Evolutionary conservation across 2,888 invertebrate genomes (phyloP).

Genomic region (Rhorus exstirpatorius): DNA sequence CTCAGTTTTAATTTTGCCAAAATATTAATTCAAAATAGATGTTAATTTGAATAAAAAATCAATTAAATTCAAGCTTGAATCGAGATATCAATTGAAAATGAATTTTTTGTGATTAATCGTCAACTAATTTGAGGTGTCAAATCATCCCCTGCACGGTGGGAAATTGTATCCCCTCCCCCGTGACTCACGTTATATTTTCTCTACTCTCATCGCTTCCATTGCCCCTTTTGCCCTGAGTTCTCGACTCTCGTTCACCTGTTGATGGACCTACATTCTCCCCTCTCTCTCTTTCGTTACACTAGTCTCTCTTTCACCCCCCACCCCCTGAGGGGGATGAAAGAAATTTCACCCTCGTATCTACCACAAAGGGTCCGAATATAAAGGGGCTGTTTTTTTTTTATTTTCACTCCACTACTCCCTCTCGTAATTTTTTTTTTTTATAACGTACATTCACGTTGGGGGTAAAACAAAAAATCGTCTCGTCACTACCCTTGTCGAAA

Average conservation of each 20-base stretch:
- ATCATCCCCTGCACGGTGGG: too few species aligned
- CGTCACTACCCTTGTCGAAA: slow-evolving; percentile 22
- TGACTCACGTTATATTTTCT: slow-evolving; percentile 25
- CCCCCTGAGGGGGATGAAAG: slow-evolving; percentile 49
- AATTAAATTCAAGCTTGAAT: too few species aligned
- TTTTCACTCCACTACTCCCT: slow-evolving; percentile 4
- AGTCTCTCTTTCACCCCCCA: background rate
- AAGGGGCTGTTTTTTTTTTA: slow-evolving; percentile 17
- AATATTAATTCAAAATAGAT: too few species aligned
- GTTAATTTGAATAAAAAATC: too few species aligned
- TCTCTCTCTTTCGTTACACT: slow-evolving; percentile 12
- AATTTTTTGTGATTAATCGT: too few species aligned
- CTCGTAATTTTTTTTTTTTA: slow-evolving; percentile 26
- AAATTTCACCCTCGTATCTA: slow-evolving; percentile 32
- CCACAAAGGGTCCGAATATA: slow-evolving; percentile 25
- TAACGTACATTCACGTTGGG: background rate
- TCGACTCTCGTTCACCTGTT: slow-evolving; percentile 82
- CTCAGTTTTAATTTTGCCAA: too few species aligned
- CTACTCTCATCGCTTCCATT: slow-evolving; percentile 37
- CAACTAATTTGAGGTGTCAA: too few species aligned
- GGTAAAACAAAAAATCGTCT: background rate
- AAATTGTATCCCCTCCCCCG: too few species aligned
- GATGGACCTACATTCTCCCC: slow-evolving; percentile 73
- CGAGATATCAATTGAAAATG: too few species aligned
- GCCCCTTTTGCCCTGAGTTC: slow-evolving; percentile 64